Evolutionary conservation across 2,888 invertebrate species (phyloP).

Genomic region (Arrhopalites spinosus): DNA sequence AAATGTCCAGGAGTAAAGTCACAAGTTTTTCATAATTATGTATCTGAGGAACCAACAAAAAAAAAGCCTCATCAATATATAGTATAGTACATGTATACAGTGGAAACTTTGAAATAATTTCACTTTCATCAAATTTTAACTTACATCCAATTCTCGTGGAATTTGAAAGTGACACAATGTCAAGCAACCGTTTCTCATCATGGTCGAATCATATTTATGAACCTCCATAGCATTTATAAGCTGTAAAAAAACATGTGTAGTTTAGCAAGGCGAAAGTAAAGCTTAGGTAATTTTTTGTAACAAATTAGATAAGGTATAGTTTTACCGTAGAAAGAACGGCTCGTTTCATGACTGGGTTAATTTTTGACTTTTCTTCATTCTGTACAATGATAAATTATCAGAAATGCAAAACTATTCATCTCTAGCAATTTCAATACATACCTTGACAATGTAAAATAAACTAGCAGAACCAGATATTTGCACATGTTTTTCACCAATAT

Average conservation of each 20-base stretch:
- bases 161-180: constrained; percentile 94
- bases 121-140: too few species aligned
- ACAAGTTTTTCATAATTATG: constrained; percentile 89
- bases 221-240: constrained; percentile 87
- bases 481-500: constrained; percentile 83
- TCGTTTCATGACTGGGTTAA: constrained; percentile 75
- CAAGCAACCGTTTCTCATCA: constrained; percentile 95
- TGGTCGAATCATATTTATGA: constrained; percentile 82
- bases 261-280: too few species aligned
- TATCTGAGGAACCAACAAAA: constrained; percentile 67
- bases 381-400: too few species aligned
- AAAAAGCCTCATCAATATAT: constrained; percentile 12
- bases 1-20: constrained; percentile 78
- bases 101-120: too few species aligned
- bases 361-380: constrained; percentile 72
- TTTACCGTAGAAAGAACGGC: too few species aligned
- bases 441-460: constrained; percentile 92
- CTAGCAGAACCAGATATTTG: constrained; percentile 84
- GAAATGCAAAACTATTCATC: too few species aligned
- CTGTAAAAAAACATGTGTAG: background rate
- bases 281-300: too few species aligned
- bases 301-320: too few species aligned
- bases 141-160: constrained; percentile 76
- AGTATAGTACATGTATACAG: too few species aligned
- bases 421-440: too few species aligned